Evolutionary conservation across 2,113 vertebrate genomes (phyloP).

Genomic region (Aix galericulata): DNA sequence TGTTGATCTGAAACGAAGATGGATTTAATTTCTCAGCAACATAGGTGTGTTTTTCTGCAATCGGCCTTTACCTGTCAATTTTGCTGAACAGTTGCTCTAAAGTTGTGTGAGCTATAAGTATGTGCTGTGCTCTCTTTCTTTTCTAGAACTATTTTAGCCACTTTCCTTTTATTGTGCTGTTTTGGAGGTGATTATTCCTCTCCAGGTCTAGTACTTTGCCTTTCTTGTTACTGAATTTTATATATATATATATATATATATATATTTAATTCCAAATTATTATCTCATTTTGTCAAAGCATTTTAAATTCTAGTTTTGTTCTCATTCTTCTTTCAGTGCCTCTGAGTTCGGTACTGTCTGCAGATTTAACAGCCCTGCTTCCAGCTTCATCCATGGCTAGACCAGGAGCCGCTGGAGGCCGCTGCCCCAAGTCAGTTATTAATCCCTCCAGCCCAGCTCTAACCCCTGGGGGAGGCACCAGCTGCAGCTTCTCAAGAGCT

Average conservation of each 20-base stretch:
- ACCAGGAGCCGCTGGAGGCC: background rate
- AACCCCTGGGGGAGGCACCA: background rate
- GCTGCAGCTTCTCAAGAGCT: background rate
- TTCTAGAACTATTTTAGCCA: background rate
- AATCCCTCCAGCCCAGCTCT: background rate
- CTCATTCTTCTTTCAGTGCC: background rate
- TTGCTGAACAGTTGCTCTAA: background rate
- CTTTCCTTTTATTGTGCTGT: accelerated
- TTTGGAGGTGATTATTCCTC: background rate
- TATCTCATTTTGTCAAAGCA: background rate
- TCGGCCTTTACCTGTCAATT: background rate
- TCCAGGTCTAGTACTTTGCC: background rate
- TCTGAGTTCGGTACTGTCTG: background rate
- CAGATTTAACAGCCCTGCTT: background rate
- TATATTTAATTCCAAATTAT: background rate
- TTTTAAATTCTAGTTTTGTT: background rate
- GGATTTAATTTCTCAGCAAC: background rate
- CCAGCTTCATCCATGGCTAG: background rate
- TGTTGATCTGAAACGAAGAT: background rate
- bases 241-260: too few species aligned
- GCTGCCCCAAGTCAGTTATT: background rate
- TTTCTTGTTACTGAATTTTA: background rate
- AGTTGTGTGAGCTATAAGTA: background rate
- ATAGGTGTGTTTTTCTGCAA: background rate
- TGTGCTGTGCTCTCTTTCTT: accelerated